Evolutionary conservation across 2,113 vertebrate genomes (phyloP).

Genomic region (Scatophagus argus): DNA sequence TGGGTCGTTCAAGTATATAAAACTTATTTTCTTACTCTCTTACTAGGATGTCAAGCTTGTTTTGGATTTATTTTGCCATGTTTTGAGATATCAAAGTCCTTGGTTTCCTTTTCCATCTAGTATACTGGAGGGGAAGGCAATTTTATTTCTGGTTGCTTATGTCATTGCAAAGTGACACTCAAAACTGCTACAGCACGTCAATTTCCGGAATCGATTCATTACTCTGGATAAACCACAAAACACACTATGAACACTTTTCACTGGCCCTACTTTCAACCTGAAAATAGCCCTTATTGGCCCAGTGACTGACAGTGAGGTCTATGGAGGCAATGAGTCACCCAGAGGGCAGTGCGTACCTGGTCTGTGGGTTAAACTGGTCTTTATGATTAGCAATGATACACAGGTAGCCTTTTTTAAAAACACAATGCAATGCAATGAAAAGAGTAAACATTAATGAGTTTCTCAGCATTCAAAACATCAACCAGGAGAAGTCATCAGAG

Average conservation of each 20-base stretch:
- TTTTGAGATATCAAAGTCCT: not conserved
- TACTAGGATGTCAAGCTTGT: not conserved
- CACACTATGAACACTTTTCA: not conserved
- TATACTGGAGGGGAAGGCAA: not conserved
- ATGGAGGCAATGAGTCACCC: conserved; percentile 1
- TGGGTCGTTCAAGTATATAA: not conserved
- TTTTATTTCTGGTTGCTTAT: not conserved
- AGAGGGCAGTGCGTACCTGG: not conserved
- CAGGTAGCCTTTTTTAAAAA: not conserved
- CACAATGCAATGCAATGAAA: not conserved
- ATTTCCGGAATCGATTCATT: not conserved
- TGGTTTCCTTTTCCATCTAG: not conserved
- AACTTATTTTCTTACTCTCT: not conserved
- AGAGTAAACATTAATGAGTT: not conserved
- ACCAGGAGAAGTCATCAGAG: not conserved
- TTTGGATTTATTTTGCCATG: not conserved
- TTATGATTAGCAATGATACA: not conserved
- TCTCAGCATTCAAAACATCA: not conserved
- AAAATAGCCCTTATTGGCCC: not conserved
- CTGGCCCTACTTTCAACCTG: not conserved
- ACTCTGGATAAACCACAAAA: not conserved
- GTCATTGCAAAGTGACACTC: conserved; percentile 25
- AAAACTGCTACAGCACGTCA: not conserved
- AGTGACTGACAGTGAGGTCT: not conserved
- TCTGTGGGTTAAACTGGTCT: not conserved